A percentile compares a stretch with the other conserved stretches of the same genome.
phyloP scores from a whole-genome alignment of 92 coral and sea anemone species.

The Ricordea florida region DNA sequence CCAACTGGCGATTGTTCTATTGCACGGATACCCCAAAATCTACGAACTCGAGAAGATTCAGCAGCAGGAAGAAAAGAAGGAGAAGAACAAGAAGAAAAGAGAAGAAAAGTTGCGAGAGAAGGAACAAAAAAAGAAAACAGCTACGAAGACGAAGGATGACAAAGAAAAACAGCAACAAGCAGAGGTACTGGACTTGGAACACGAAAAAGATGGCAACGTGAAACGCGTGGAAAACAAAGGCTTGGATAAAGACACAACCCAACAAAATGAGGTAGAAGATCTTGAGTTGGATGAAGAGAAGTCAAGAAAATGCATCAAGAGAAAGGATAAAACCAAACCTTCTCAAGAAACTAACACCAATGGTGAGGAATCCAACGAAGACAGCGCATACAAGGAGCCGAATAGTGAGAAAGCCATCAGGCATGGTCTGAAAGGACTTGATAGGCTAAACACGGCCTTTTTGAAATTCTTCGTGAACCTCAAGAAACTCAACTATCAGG shows the following conservation, averaged over 20 bases:
- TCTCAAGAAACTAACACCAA: no score
- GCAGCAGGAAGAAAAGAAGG: conserved; percentile 22
- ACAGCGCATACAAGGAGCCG: not conserved
- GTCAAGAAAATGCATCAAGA: not conserved
- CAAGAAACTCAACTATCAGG: conserved; percentile 71
- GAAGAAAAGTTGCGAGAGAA: not conserved
- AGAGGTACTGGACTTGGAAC: not conserved
- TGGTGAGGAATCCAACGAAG: not conserved
- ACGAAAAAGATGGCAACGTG: not conserved
- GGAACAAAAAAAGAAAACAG: not conserved
- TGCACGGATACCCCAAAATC: conserved; percentile 77
- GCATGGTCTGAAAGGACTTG: conserved; percentile 24
- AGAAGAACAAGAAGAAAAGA: conserved; percentile 11
- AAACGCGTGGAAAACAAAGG: not conserved
- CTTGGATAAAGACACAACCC: not conserved
- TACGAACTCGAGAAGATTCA: conserved; percentile 63
- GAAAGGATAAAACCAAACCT: not conserved
- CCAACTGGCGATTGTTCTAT: conserved; percentile 55
- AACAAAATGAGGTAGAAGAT: not conserved
- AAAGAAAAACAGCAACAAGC: not conserved
- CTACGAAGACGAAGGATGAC: no score
- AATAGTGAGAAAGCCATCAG: not conserved
- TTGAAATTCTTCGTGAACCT: conserved; percentile 38
- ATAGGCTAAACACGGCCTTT: conserved; percentile 3
- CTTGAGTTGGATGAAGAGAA: not conserved